phyloP scores from a whole-genome alignment of 2,888 invertebrate genomes.

The Abscondita cerata region DNA sequence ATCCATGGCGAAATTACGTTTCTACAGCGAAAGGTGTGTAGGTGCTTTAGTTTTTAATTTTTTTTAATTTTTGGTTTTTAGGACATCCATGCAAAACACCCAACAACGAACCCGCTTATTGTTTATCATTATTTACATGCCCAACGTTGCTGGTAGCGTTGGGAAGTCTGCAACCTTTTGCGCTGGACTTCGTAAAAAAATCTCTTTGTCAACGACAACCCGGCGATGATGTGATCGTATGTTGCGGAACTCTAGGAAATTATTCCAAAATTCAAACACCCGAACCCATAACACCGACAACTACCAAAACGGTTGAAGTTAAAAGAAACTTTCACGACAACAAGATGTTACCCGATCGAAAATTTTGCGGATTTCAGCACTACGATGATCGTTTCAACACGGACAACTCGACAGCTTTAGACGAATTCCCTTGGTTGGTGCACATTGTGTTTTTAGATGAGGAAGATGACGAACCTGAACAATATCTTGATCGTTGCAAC shows the following conservation, averaged over 20 bases:
- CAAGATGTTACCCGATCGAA: background rate
- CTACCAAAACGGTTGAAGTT: background rate
- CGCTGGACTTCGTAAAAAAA: constrained; percentile 11
- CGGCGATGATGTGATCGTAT: background rate
- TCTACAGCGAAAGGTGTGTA: too few species aligned
- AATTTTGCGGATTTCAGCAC: constrained; percentile 9
- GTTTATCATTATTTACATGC: constrained; percentile 10
- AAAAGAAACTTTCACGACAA: background rate
- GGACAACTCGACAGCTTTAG: constrained; percentile 1
- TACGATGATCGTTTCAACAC: background rate
- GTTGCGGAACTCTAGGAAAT: constrained; percentile 1
- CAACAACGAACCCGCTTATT: constrained; percentile 1
- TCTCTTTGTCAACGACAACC: background rate
- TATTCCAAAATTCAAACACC: background rate
- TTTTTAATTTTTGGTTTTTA: too few species aligned
- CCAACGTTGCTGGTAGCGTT: background rate
- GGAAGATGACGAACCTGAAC: constrained; percentile 9
- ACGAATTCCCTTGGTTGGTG: constrained; percentile 12
- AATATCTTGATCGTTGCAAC: constrained; percentile 13
- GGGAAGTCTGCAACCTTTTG: constrained; percentile 4
- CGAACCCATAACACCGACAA: background rate
- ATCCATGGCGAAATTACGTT: too few species aligned
- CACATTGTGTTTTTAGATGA: constrained; percentile 8
- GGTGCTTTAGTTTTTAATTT: too few species aligned
- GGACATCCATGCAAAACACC: constrained; percentile 19